Percentiles rank a stretch among this genome's conserved stretches.
Conservation (phyloP, 2,797 vertebrate species). For the Rhinichthys osculus region DNA sequence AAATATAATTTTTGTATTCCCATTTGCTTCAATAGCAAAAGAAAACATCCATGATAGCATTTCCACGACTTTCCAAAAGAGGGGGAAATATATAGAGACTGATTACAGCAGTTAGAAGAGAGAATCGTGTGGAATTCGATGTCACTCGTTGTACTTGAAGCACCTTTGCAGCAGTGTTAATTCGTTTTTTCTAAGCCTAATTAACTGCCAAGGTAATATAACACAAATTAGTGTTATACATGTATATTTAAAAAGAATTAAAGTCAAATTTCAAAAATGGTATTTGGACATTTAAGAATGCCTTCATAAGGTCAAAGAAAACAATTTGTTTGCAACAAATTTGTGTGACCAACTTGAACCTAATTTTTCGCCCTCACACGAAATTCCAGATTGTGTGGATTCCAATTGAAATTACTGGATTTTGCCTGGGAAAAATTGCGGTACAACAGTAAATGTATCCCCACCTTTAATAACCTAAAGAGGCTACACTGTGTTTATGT, state of each 20-base stretch:
- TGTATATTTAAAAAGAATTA: not conserved
- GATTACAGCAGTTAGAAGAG: not conserved
- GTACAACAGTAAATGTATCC: not conserved
- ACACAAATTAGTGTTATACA: not conserved
- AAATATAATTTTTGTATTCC: not conserved
- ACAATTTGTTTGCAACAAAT: too few relatives aligned
- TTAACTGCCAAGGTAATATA: not conserved
- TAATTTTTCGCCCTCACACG: not conserved
- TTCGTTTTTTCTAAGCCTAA: not conserved
- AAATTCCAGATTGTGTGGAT: not conserved
- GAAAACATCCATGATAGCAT: not conserved
- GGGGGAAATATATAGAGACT: not conserved
- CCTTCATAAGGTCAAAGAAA: too few relatives aligned
- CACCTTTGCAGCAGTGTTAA: not conserved
- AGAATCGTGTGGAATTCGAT: not conserved
- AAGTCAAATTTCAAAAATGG: too few relatives aligned
- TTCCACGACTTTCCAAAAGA: not conserved
- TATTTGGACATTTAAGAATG: too few relatives aligned
- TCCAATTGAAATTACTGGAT: not conserved
- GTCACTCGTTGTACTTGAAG: not conserved
- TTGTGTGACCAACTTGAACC: not conserved
- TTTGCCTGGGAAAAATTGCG: not conserved
- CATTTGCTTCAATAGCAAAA: not conserved
- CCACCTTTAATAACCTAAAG: not conserved
- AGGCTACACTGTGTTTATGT: too few relatives aligned